These are phyloP conservation scores for Corydoras maculifer DNA, from an alignment of 2,113 vertebrate species.

Conservation along the genomic window DNA sequence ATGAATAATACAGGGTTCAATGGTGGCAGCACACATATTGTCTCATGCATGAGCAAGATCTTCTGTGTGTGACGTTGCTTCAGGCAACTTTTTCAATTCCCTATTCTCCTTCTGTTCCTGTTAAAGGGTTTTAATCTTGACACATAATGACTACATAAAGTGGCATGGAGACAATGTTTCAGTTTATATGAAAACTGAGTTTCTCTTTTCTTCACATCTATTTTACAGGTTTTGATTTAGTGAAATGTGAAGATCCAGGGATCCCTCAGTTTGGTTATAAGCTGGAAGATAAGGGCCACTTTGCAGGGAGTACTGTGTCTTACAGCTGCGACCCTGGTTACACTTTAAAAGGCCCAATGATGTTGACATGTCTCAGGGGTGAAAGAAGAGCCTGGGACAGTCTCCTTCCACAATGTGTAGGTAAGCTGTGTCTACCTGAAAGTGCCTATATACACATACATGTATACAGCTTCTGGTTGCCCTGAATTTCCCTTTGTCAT, in stretches of 20 bases:
- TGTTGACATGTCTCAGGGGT: constrained; percentile 82
- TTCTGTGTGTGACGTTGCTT: not conserved
- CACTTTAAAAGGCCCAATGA: constrained; percentile 73
- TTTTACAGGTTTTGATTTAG: constrained; percentile 83
- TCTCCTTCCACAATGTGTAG: constrained; percentile 83
- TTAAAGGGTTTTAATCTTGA: constrained; percentile 15
- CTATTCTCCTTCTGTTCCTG: not conserved
- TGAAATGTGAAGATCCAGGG: constrained; percentile 93
- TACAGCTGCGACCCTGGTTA: constrained; percentile 93
- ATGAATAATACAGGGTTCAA: constrained; percentile 12
- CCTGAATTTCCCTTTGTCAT: no score
- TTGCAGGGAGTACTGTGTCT: constrained; percentile 86
- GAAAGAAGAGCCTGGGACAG: constrained; percentile 91
- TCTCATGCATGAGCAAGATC: not conserved
- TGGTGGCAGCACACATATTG: not conserved
- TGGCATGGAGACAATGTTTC: not conserved
- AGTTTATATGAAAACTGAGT: not conserved
- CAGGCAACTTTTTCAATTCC: not conserved
- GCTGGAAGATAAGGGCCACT: constrained; percentile 89
- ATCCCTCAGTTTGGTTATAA: constrained; percentile 89
- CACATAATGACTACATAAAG: not conserved
- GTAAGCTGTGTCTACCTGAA: constrained; percentile 60
- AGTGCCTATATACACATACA: not conserved
- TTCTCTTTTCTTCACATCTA: not conserved
- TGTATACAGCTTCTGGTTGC: no score